Conservation (phyloP, 2,797 vertebrate species). For the Cirrhinus molitorella region DNA sequence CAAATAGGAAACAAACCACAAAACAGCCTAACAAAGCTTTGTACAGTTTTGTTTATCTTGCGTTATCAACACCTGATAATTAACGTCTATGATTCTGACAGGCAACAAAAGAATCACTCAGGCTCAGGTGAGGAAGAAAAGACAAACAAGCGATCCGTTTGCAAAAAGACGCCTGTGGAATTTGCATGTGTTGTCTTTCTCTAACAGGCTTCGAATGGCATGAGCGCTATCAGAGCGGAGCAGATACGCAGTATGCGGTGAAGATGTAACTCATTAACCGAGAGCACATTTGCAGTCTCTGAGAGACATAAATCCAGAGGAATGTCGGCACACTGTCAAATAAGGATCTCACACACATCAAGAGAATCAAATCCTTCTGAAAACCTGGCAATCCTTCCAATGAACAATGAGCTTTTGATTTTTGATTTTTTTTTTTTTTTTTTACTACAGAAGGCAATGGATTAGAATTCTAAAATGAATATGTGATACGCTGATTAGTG, state of each 20-base stretch:
- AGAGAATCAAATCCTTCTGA: neutral
- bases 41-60: slow-evolving; percentile 10
- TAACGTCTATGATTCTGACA: neutral
- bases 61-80: neutral
- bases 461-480: neutral
- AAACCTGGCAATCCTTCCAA: slow-evolving; percentile 5
- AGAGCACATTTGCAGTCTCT: slow-evolving; percentile 57
- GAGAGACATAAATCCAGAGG: slow-evolving; percentile 50
- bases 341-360: slow-evolving; percentile 1
- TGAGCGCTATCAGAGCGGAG: neutral
- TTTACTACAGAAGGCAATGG: neutral
- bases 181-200: neutral
- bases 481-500: neutral
- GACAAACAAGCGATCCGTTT: neutral
- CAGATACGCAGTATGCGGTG: slow-evolving; percentile 31
- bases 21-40: slow-evolving; percentile 1
- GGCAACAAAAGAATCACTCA: slow-evolving; percentile 27
- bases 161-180: neutral
- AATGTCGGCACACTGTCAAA: slow-evolving; percentile 24
- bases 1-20: slow-evolving; percentile 12
- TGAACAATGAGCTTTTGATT: neutral
- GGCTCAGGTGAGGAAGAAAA: slow-evolving; percentile 19
- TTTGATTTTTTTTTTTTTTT: neutral
- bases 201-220: neutral
- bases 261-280: slow-evolving; percentile 66